Evolutionary conservation across 2,888 invertebrate species (phyloP).

Genomic region (Nomada goodeniana): DNA sequence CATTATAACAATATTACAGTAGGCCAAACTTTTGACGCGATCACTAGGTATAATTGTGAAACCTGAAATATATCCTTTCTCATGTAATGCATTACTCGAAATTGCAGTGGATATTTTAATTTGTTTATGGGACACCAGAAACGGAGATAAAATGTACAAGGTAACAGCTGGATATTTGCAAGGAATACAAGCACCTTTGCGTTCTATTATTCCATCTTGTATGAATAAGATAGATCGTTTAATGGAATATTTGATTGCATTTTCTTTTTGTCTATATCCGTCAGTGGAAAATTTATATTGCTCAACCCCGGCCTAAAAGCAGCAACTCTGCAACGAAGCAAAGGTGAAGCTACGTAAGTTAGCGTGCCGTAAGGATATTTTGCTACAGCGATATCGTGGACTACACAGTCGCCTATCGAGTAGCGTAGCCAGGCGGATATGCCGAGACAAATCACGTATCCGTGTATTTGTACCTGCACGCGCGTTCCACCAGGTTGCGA

Average conservation of each 20-base stretch:
- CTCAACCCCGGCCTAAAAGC: too few relatives aligned
- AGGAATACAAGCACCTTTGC: too few relatives aligned
- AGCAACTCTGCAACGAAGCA: background rate
- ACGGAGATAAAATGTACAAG: too few relatives aligned
- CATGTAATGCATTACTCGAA: background rate
- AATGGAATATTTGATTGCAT: too few relatives aligned
- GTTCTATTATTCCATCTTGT: too few relatives aligned
- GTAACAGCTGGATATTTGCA: too few relatives aligned
- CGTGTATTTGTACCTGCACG: constrained; percentile 14
- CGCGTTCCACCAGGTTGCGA: constrained; percentile 61
- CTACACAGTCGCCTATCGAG: constrained; percentile 24
- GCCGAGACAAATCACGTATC: constrained; percentile 28
- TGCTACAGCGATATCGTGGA: constrained; percentile 38
- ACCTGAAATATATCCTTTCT: background rate
- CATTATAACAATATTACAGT: background rate
- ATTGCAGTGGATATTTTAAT: too few relatives aligned
- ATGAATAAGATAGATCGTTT: too few relatives aligned
- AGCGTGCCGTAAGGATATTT: constrained; percentile 28
- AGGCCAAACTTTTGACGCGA: background rate
- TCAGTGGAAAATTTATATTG: too few relatives aligned
- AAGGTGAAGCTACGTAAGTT: background rate
- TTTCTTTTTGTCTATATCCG: too few relatives aligned
- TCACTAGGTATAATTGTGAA: background rate
- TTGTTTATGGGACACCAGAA: too few relatives aligned
- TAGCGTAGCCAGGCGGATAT: constrained; percentile 22